A percentile compares a stretch with the other conserved stretches of the same genome.
Conservation (phyloP, 1,140 invertebrate genomes). For the Onthophagus taurus region DNA sequence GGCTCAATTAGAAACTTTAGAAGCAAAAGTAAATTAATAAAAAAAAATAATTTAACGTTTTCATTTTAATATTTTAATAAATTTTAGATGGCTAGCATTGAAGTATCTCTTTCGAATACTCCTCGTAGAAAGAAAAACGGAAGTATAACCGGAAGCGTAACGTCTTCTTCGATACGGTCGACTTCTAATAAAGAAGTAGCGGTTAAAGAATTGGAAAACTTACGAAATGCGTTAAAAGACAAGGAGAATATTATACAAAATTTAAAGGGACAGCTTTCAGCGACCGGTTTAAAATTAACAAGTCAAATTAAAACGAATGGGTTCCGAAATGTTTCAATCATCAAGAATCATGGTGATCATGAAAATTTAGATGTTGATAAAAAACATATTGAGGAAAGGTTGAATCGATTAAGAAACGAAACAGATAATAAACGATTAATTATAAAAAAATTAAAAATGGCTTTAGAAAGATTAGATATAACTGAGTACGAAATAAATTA, state of each 20-base stretch:
- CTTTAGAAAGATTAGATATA: slow-evolving; percentile 65
- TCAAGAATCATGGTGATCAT: slow-evolving; percentile 19
- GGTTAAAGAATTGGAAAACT: slow-evolving; percentile 52
- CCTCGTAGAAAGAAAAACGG: slow-evolving; percentile 50
- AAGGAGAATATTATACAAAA: slow-evolving; percentile 75
- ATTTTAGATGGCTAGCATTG: slow-evolving; percentile 77
- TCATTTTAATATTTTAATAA: slow-evolving; percentile 15
- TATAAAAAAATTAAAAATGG: slow-evolving; percentile 65
- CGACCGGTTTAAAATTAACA: slow-evolving; percentile 28
- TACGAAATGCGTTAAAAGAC: slow-evolving; percentile 62
- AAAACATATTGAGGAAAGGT: slow-evolving; percentile 56
- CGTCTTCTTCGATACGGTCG: slow-evolving; percentile 35
- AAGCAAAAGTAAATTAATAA: slow-evolving; percentile 55
- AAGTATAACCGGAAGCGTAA: slow-evolving; percentile 36
- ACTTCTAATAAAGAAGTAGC: slow-evolving; percentile 42
- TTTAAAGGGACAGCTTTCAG: slow-evolving; percentile 41
- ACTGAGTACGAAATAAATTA: slow-evolving; percentile 48
- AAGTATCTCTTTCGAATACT: slow-evolving; percentile 64
- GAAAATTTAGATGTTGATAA: slow-evolving; percentile 47
- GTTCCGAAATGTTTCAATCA: slow-evolving; percentile 18
- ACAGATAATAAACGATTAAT: slow-evolving; percentile 60
- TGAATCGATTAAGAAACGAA: slow-evolving; percentile 54
- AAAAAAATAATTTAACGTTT: neutral
- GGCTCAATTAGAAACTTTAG: slow-evolving; percentile 60
- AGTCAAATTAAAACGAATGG: slow-evolving; percentile 20